Evolutionary conservation across 2,888 invertebrate species (phyloP).

Genomic region (Folsomia manolachei): DNA sequence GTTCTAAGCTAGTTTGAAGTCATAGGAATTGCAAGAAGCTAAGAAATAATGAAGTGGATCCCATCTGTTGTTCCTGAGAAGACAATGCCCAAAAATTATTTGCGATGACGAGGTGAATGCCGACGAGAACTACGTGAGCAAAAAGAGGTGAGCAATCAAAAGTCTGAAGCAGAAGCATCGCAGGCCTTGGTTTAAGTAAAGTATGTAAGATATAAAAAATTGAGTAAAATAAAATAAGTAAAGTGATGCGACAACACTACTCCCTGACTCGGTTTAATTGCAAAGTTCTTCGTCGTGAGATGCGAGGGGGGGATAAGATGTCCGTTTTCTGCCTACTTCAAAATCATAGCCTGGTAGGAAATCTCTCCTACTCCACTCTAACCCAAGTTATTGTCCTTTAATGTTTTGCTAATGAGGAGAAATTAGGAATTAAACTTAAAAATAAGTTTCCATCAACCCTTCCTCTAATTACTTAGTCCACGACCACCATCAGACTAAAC

Average conservation of each 20-base stretch:
- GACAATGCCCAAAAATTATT: constrained; percentile 2
- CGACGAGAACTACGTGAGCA: background rate
- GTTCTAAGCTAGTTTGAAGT: background rate
- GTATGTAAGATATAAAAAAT: background rate
- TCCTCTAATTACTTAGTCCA: background rate
- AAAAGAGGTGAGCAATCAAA: background rate
- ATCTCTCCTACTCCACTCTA: too few relatives aligned
- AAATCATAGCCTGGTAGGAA: too few relatives aligned
- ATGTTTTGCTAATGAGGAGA: constrained; percentile 17
- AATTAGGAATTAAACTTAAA: constrained; percentile 8
- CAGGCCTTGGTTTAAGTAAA: too few relatives aligned
- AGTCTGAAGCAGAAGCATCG: background rate
- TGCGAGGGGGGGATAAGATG: background rate
- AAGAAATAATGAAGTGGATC: background rate
- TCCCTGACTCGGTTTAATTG: background rate
- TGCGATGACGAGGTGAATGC: background rate
- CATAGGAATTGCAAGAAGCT: background rate
- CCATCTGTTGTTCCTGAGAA: background rate
- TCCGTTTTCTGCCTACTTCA: background rate
- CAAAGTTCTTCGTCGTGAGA: background rate
- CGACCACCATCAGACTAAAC: background rate
- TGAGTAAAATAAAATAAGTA: background rate
- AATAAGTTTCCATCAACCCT: background rate
- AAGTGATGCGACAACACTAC: background rate
- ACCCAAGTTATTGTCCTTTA: constrained; percentile 7